Conservation (phyloP, 2,797 vertebrate genomes). For the Discoglossus pictus region DNA sequence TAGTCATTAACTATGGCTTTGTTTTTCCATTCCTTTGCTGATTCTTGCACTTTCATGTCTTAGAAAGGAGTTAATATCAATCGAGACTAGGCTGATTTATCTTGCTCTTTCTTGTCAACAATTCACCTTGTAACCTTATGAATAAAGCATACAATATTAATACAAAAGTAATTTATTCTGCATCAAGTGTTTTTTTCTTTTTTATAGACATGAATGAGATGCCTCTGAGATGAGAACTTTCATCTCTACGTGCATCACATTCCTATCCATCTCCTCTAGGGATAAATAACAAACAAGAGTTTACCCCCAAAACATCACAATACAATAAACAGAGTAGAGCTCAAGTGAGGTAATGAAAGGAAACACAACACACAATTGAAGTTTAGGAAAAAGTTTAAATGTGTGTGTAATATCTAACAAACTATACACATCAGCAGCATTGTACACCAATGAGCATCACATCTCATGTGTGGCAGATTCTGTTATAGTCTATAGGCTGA, state of each 20-base stretch:
- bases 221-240: background rate
- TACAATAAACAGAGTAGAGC: too few relatives aligned
- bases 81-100: background rate
- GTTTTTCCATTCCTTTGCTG: background rate
- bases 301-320: too few relatives aligned
- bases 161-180: slow-evolving; percentile 6
- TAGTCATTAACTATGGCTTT: too few relatives aligned
- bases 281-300: background rate
- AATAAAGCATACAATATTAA: background rate
- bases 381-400: too few relatives aligned
- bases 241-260: too few relatives aligned
- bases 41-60: background rate
- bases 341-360: too few relatives aligned
- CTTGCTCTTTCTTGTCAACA: slow-evolving; percentile 28
- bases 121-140: slow-evolving; percentile 23
- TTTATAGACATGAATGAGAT: background rate
- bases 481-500: too few relatives aligned
- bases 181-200: background rate
- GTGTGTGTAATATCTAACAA: too few relatives aligned
- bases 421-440: too few relatives aligned
- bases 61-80: background rate
- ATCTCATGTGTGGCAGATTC: too few relatives aligned
- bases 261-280: background rate
- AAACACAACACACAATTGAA: too few relatives aligned
- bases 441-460: too few relatives aligned